Evolutionary conservation across 2,888 invertebrate genomes (phyloP).

Genomic region (Fabriciana adippe): DNA sequence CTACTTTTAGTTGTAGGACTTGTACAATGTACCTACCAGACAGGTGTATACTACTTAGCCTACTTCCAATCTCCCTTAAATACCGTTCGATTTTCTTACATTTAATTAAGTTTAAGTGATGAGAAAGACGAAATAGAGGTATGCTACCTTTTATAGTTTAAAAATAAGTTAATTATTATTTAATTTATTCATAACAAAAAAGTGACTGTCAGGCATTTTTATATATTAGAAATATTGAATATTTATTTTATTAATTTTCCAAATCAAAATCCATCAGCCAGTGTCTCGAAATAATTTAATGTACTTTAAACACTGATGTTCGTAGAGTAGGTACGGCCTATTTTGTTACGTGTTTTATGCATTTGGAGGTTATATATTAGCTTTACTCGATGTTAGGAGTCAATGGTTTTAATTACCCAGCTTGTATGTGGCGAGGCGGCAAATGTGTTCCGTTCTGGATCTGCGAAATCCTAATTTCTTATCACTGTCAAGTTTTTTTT

Average conservation of each 20-base stretch:
- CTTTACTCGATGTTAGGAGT: conserved; percentile 28
- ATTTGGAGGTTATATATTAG: conserved; percentile 21
- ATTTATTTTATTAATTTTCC: no score
- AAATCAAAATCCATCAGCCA: not conserved
- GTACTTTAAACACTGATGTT: conserved; percentile 1
- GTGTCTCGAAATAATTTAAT: conserved; percentile 1
- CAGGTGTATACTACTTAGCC: no score
- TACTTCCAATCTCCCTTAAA: no score
- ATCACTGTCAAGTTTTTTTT: not conserved
- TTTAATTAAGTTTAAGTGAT: conserved; percentile 18
- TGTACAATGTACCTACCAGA: no score
- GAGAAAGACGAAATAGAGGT: conserved; percentile 4
- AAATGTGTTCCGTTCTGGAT: conserved; percentile 1
- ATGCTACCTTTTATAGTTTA: not conserved
- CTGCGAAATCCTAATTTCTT: not conserved
- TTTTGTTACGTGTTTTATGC: conserved; percentile 32
- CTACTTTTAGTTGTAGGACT: not conserved
- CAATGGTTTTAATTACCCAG: not conserved
- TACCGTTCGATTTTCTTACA: conserved; percentile 13
- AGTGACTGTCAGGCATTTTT: no score
- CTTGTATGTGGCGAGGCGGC: not conserved
- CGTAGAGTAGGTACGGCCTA: conserved; percentile 5
- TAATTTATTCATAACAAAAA: no score
- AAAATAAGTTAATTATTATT: not conserved
- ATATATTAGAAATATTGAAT: no score